A percentile compares a stretch with the other conserved stretches of the same genome.
Evolutionary conservation across 2,888 invertebrate genomes (phyloP).

Genomic region (Mythimna pallens): DNA sequence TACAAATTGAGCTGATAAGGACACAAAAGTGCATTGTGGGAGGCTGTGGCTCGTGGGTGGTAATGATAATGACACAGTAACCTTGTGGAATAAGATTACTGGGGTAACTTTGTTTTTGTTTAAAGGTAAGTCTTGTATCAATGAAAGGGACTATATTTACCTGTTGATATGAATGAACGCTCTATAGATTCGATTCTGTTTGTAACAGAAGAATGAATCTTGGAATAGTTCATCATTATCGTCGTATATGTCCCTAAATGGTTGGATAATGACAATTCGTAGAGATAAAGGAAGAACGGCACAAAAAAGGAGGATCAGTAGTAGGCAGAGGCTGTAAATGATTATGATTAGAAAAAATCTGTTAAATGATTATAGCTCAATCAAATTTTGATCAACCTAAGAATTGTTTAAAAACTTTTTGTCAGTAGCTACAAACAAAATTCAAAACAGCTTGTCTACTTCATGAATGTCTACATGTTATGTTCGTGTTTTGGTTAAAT

Average conservation of each 20-base stretch:
- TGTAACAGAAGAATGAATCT: not conserved
- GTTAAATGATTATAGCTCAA: not conserved
- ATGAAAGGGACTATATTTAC: not conserved
- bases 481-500: constrained; percentile 36
- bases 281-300: not conserved
- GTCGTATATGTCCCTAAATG: no score
- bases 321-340: not conserved
- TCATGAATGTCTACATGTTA: constrained; percentile 20
- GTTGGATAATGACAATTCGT: no score
- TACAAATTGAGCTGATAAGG: constrained; percentile 59
- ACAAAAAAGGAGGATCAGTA: not conserved
- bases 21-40: constrained; percentile 42
- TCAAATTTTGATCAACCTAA: not conserved
- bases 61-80: constrained; percentile 54
- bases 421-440: constrained; percentile 3
- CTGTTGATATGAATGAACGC: not conserved
- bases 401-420: not conserved
- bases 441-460: not conserved
- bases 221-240: not conserved
- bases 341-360: not conserved
- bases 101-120: constrained; percentile 33
- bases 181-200: not conserved
- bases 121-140: not conserved
- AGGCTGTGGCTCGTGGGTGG: constrained; percentile 51
- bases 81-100: constrained; percentile 43